Evolutionary conservation across 2,888 invertebrate genomes (phyloP).

Genomic region (Epinotia bilunana): DNA sequence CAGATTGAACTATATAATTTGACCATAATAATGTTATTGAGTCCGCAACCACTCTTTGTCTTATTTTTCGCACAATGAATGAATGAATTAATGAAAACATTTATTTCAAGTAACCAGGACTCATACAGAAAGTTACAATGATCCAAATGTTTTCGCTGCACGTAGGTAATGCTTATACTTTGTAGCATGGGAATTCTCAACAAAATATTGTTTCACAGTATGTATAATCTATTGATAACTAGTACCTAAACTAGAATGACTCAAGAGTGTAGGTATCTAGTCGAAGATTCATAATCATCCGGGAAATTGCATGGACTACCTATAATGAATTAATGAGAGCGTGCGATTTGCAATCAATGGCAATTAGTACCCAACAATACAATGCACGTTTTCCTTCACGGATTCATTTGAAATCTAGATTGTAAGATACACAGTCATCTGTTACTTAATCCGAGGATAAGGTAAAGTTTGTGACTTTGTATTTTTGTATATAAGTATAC

Average conservation of each 20-base stretch:
- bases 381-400: constrained; percentile 11
- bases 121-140: no score
- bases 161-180: no score
- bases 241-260: neutral
- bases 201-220: neutral
- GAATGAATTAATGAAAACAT: no score
- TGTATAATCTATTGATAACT: neutral
- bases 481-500: no score
- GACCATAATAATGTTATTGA: no score
- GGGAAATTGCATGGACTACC: constrained; percentile 8
- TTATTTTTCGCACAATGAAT: no score
- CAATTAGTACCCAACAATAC: neutral
- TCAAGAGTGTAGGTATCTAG: neutral
- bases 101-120: no score
- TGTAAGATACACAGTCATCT: neutral
- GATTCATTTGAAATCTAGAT: neutral
- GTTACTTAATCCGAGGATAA: neutral
- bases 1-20: no score
- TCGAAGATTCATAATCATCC: constrained; percentile 11
- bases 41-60: no score
- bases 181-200: no score
- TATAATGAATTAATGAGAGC: neutral
- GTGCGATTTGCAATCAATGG: constrained; percentile 9
- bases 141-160: no score
- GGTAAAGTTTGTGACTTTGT: no score